phyloP scores from a whole-genome alignment of 1,140 invertebrate species.

The Nautilus pompilius region DNA sequence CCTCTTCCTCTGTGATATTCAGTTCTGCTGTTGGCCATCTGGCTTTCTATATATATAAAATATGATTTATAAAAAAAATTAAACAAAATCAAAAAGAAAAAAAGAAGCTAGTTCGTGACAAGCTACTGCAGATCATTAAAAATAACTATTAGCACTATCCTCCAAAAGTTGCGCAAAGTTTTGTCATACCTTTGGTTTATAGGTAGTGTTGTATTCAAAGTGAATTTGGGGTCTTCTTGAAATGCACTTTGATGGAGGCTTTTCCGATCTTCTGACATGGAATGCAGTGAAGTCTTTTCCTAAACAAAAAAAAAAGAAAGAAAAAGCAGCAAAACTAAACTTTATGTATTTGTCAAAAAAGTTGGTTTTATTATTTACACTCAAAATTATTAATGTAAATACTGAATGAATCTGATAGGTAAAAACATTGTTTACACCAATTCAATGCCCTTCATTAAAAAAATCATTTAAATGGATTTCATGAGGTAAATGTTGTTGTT shows the following conservation, averaged over 20 bases:
- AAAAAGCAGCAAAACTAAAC: background rate
- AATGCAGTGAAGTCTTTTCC: slow-evolving; percentile 23
- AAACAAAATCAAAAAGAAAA: too few relatives aligned
- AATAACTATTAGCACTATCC: too few relatives aligned
- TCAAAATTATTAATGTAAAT: background rate
- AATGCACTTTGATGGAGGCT: slow-evolving; percentile 22
- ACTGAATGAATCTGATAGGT: background rate
- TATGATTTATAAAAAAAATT: background rate
- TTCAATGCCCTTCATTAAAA: background rate
- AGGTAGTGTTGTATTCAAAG: slow-evolving; percentile 29
- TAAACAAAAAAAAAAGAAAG: slow-evolving; percentile 4
- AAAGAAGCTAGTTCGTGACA: too few relatives aligned
- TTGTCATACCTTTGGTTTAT: slow-evolving; percentile 12
- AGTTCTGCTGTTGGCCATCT: background rate
- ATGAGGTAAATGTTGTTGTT: background rate
- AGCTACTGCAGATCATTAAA: too few relatives aligned
- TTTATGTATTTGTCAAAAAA: background rate
- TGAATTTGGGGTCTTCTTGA: slow-evolving; percentile 8
- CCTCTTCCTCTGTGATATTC: slow-evolving; percentile 4
- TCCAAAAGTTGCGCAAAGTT: too few relatives aligned
- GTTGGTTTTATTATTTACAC: background rate
- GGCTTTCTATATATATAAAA: background rate
- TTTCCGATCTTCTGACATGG: slow-evolving; percentile 8
- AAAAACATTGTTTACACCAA: background rate
- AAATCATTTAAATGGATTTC: background rate